These are phyloP conservation scores for Gnathonemus echidnorhynchus DNA, from an alignment of 2,113 vertebrate genomes.

Conservation along the genomic window DNA sequence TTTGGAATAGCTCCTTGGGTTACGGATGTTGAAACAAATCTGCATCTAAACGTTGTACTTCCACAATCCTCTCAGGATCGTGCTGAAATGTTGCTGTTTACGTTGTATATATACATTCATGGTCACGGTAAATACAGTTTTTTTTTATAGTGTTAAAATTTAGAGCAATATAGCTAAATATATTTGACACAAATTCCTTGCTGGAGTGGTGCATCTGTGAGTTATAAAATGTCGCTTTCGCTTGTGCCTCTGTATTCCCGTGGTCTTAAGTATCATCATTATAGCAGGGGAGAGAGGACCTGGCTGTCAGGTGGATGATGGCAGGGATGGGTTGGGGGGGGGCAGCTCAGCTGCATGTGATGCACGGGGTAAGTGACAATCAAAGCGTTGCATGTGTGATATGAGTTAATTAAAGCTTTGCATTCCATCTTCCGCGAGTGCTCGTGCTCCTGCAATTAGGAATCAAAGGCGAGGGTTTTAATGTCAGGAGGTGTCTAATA, in stretches of 20 bases:
- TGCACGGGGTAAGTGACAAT: conserved; percentile 69
- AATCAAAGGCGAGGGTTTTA: conserved; percentile 76
- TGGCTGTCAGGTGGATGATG: conserved; percentile 8
- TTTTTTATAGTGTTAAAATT: background rate
- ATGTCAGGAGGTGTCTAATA: conserved; percentile 76
- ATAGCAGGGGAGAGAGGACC: background rate
- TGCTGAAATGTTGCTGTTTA: background rate
- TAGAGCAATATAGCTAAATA: background rate
- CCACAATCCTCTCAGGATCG: background rate
- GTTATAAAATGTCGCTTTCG: background rate
- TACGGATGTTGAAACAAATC: background rate
- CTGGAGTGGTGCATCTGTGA: background rate
- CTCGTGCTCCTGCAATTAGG: conserved; percentile 76
- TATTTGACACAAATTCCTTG: background rate
- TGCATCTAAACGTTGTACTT: background rate
- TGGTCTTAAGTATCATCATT: background rate
- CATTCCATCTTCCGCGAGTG: conserved; percentile 71
- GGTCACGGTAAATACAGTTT: background rate
- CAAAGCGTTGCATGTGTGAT: conserved; percentile 70
- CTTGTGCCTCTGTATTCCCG: background rate
- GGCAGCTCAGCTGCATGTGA: conserved; percentile 43
- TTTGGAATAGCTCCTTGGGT: background rate
- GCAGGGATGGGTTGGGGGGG: background rate
- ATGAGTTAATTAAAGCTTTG: conserved; percentile 80
- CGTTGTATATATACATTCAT: background rate